These are phyloP conservation scores for Apogon talboti DNA, from an alignment of 2,797 vertebrate species.

Conservation along the genomic window DNA sequence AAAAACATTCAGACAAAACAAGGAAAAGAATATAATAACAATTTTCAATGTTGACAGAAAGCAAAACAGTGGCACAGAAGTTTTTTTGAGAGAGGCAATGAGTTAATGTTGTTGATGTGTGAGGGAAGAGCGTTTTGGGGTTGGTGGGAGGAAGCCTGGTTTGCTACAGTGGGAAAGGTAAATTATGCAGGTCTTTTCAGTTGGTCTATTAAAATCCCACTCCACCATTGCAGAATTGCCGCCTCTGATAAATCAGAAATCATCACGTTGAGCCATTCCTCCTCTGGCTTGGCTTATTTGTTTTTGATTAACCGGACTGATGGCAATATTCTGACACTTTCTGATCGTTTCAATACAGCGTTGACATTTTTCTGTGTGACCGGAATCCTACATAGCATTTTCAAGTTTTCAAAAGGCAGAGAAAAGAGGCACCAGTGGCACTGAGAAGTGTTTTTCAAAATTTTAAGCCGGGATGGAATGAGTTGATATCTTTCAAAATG, in stretches of 20 bases:
- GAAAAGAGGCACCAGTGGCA: slow-evolving; percentile 10
- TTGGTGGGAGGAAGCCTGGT: neutral
- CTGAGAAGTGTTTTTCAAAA: slow-evolving; percentile 12
- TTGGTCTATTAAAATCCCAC: slow-evolving; percentile 49
- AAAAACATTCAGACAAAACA: neutral
- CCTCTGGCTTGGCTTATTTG: slow-evolving; percentile 46
- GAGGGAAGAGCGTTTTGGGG: slow-evolving; percentile 11
- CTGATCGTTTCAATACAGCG: slow-evolving; percentile 30
- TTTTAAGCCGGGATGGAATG: neutral
- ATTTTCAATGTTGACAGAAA: slow-evolving; percentile 1
- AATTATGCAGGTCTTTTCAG: slow-evolving; percentile 41
- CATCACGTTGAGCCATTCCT: slow-evolving; percentile 42
- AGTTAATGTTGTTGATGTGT: slow-evolving; percentile 26
- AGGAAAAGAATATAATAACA: neutral
- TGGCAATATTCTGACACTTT: slow-evolving; percentile 54
- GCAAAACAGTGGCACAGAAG: slow-evolving; percentile 8
- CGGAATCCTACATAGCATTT: slow-evolving; percentile 4
- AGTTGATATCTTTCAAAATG: neutral
- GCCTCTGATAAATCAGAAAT: slow-evolving; percentile 49
- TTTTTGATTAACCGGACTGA: slow-evolving; percentile 44
- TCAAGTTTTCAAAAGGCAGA: slow-evolving; percentile 14
- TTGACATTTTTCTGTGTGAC: slow-evolving; percentile 28
- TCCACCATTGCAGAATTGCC: slow-evolving; percentile 31
- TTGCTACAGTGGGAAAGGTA: slow-evolving; percentile 22
- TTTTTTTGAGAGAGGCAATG: slow-evolving; percentile 5